These are phyloP conservation scores for Eleginops maclovinus DNA, from an alignment of 2,113 vertebrate species.

Conservation along the genomic window DNA sequence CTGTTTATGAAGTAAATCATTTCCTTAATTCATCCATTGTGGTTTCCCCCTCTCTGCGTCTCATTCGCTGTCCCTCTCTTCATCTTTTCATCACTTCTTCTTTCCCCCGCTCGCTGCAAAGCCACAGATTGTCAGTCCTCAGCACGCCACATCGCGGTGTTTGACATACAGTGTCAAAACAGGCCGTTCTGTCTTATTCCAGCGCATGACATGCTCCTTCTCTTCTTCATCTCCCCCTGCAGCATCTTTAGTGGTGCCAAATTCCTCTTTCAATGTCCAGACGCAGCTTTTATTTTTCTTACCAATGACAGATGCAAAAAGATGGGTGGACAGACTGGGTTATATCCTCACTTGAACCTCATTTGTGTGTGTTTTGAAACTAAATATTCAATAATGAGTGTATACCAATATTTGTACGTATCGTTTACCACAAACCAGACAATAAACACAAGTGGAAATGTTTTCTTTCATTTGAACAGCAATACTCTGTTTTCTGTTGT, in stretches of 20 bases:
- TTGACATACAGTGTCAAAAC: conserved; percentile 69
- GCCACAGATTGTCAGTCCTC: conserved; percentile 33
- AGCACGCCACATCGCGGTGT: conserved; percentile 30
- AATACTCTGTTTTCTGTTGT: too few relatives aligned
- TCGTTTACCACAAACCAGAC: too few relatives aligned
- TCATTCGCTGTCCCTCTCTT: conserved; percentile 24
- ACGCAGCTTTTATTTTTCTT: conserved; percentile 31
- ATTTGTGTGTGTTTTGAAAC: background rate
- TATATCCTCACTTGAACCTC: conserved; percentile 63
- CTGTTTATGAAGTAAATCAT: background rate
- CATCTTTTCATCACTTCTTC: conserved; percentile 41
- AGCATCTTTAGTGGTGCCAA: conserved; percentile 42
- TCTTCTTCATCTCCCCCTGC: conserved; percentile 19
- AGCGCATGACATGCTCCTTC: conserved; percentile 43
- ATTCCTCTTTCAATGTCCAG: conserved; percentile 55
- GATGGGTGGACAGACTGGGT: conserved; percentile 31
- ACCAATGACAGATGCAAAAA: conserved; percentile 61
- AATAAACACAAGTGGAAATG: too few relatives aligned
- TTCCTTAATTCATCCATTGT: background rate
- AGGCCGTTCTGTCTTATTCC: conserved; percentile 58
- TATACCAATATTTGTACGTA: too few relatives aligned
- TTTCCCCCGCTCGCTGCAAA: conserved; percentile 19
- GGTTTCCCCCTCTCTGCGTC: background rate
- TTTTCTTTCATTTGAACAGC: too few relatives aligned
- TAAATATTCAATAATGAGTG: background rate